phyloP scores from a whole-genome alignment of 2,888 invertebrate species.

The Xanthorhoe spadicearia region DNA sequence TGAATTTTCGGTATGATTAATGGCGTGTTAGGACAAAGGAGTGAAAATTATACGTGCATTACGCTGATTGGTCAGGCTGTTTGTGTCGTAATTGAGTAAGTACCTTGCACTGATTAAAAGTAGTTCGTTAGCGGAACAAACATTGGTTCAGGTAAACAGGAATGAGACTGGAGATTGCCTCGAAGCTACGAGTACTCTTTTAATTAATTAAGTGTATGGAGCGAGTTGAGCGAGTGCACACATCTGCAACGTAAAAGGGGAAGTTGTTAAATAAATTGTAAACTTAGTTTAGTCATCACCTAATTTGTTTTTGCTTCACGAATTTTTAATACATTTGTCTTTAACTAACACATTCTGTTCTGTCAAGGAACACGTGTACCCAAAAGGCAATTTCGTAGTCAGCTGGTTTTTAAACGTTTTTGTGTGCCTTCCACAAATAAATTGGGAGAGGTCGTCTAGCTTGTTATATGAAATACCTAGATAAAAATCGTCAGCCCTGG shows the following conservation, averaged over 20 bases:
- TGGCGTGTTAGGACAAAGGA: conserved; percentile 58
- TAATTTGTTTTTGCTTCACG: conserved; percentile 19
- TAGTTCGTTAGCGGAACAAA: conserved; percentile 74
- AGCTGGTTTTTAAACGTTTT: too few species aligned
- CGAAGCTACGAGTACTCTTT: conserved; percentile 68
- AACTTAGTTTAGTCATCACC: conserved; percentile 32
- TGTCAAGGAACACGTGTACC: too few species aligned
- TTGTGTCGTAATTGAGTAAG: conserved; percentile 57
- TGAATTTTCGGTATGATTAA: conserved; percentile 71
- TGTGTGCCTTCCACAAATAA: too few species aligned
- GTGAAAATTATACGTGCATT: conserved; percentile 50
- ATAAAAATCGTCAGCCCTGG: too few species aligned
- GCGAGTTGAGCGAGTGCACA: conserved; percentile 61
- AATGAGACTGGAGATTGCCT: conserved; percentile 52
- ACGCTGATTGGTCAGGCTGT: conserved; percentile 55
- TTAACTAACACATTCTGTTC: too few species aligned
- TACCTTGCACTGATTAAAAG: conserved; percentile 46
- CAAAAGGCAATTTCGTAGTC: too few species aligned
- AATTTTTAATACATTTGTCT: background rate
- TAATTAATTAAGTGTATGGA: conserved; percentile 79
- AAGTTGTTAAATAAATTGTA: conserved; percentile 48
- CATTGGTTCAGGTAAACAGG: conserved; percentile 72
- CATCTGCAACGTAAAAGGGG: conserved; percentile 59
- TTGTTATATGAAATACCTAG: too few species aligned
- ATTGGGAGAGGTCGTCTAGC: too few species aligned